Conservation (phyloP, 2,888 invertebrate genomes). For the Adineta ricciae region DNA sequence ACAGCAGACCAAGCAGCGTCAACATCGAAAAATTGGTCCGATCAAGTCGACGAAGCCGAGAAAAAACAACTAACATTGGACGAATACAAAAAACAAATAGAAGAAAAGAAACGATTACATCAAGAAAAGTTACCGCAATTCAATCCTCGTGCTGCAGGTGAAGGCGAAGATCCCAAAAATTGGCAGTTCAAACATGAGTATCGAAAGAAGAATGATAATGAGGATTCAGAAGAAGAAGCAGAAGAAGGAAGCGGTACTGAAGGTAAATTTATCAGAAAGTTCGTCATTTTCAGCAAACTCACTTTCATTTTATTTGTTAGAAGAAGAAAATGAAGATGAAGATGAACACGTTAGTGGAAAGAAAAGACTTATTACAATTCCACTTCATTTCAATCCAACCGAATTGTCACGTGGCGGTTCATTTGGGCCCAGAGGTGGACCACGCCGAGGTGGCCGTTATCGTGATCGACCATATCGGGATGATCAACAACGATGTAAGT, state of each 20-base stretch:
- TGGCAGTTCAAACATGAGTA: constrained; percentile 11
- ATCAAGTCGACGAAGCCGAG: constrained; percentile 20
- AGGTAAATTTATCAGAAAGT: not conserved
- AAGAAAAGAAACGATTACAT: not conserved
- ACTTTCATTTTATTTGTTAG: not conserved
- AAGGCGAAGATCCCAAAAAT: constrained; percentile 26
- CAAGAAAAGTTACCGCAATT: constrained; percentile 13
- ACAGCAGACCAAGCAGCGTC: constrained; percentile 10
- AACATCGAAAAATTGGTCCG: not conserved
- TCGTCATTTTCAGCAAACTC: not conserved
- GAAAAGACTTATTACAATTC: constrained; percentile 19
- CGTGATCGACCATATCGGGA: not conserved
- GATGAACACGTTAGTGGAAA: constrained; percentile 24
- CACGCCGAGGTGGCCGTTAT: not conserved
- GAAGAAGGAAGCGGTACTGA: not conserved
- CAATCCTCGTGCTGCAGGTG: constrained; percentile 26
- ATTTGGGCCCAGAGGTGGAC: constrained; percentile 13
- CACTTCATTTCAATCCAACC: not conserved
- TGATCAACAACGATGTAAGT: not conserved
- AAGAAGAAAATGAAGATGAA: constrained; percentile 23
- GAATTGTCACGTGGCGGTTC: constrained; percentile 17
- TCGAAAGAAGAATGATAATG: constrained; percentile 25
- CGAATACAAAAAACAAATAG: constrained; percentile 30
- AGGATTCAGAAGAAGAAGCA: not conserved
- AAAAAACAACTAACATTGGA: constrained; percentile 21